phyloP scores from a whole-genome alignment of 92 coral and sea anemone species.

The Palythoa grandis region DNA sequence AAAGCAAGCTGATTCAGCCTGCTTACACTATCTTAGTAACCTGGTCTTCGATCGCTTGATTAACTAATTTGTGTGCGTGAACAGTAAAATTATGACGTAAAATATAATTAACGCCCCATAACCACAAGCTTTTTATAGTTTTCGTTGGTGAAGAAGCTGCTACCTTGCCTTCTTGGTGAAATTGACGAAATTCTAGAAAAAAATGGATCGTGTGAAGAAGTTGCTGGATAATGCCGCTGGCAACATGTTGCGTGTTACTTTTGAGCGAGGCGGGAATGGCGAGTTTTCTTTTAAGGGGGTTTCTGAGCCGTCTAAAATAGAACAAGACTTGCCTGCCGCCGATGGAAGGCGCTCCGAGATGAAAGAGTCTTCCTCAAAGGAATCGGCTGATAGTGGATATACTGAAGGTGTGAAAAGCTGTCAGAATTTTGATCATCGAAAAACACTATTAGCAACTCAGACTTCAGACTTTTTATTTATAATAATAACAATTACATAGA shows the following conservation, averaged over 20 bases:
- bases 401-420: slow-evolving; percentile 6
- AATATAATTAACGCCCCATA: background rate
- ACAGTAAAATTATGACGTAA: slow-evolving; percentile 35
- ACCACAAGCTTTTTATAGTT: slow-evolving; percentile 10
- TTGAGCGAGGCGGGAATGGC: slow-evolving; percentile 39
- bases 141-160: slow-evolving; percentile 20
- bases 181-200: background rate
- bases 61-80: slow-evolving; percentile 10
- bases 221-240: slow-evolving; percentile 24
- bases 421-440: background rate
- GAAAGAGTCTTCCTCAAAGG: slow-evolving; percentile 42
- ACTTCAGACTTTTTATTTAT: too few species aligned
- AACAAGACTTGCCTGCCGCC: background rate
- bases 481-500: too few species aligned
- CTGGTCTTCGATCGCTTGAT: background rate
- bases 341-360: background rate
- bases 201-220: slow-evolving; percentile 34
- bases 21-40: background rate
- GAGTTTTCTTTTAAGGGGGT: slow-evolving; percentile 17
- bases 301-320: background rate
- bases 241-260: slow-evolving; percentile 31
- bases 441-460: background rate
- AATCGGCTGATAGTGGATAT: slow-evolving; percentile 40
- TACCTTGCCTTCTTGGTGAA: slow-evolving; percentile 4
- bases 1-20: too few species aligned